These are phyloP conservation scores for Prinia subflava DNA, from an alignment of 2,113 vertebrate species.

Conservation along the genomic window DNA sequence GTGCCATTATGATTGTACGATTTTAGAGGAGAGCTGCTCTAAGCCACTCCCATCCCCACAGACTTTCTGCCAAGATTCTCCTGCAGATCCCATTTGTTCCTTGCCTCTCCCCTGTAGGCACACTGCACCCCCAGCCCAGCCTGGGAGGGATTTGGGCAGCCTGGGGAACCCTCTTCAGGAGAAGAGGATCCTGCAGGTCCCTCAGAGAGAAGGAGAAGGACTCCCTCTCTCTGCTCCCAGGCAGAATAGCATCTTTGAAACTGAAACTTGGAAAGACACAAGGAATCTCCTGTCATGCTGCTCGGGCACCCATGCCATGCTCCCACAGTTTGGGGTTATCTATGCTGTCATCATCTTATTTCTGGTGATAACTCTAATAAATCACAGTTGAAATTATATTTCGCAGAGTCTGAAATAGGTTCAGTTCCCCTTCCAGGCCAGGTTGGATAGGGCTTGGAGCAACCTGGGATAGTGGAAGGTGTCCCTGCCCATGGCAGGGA, in stretches of 20 bases:
- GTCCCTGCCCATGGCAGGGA: background rate
- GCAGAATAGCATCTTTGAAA: slow-evolving; percentile 1
- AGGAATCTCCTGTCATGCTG: rapidly evolving
- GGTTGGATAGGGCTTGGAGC: background rate
- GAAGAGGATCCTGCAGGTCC: background rate
- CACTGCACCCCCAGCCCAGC: background rate
- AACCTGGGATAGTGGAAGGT: background rate
- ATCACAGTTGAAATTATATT: background rate
- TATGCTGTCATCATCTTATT: background rate
- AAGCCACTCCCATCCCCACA: background rate
- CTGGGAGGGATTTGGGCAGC: background rate
- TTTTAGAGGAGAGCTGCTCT: background rate
- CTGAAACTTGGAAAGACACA: background rate
- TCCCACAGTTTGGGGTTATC: background rate
- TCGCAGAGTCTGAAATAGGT: background rate
- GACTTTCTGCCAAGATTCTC: background rate
- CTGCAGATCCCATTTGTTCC: background rate
- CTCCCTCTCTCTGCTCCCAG: slow-evolving; percentile 30
- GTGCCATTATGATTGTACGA: background rate
- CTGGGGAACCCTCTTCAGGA: background rate
- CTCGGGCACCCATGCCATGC: rapidly evolving
- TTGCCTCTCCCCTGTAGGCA: background rate
- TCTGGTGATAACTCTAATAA: background rate
- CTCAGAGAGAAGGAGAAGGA: background rate
- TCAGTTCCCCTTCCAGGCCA: background rate